Conservation (phyloP, 2,113 vertebrate genomes). For the Mastomys natalensis region DNA sequence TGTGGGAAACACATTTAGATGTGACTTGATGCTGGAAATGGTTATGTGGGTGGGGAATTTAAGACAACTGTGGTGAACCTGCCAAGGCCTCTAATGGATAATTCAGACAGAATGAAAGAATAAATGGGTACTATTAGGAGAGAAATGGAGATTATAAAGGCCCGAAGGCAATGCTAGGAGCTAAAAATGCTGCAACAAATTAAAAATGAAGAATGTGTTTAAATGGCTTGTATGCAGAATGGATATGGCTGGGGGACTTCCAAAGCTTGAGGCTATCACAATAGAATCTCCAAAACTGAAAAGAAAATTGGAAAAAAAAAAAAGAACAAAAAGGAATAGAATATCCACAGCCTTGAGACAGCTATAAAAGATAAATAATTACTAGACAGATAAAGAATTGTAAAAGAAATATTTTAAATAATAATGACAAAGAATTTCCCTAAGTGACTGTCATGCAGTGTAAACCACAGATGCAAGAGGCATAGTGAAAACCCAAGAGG, state of each 20-base stretch:
- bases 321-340: background rate
- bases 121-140: background rate
- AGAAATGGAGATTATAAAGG: background rate
- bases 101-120: background rate
- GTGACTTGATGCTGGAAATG: background rate
- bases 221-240: background rate
- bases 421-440: background rate
- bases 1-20: background rate
- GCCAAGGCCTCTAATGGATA: background rate
- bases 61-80: background rate
- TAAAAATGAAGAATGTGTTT: background rate
- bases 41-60: background rate
- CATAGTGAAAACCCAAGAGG: background rate
- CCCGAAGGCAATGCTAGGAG: background rate
- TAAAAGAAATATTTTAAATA: background rate
- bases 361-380: background rate
- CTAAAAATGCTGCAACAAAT: background rate
- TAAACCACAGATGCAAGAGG: background rate
- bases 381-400: background rate
- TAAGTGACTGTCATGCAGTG: background rate
- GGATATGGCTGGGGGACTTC: background rate
- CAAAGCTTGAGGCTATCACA: background rate
- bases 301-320: background rate
- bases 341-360: background rate
- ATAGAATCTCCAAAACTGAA: background rate